Base-by-base conservation (phyloP, 2,797 vertebrate genomes). In the Enteromius radiatus region DNA sequence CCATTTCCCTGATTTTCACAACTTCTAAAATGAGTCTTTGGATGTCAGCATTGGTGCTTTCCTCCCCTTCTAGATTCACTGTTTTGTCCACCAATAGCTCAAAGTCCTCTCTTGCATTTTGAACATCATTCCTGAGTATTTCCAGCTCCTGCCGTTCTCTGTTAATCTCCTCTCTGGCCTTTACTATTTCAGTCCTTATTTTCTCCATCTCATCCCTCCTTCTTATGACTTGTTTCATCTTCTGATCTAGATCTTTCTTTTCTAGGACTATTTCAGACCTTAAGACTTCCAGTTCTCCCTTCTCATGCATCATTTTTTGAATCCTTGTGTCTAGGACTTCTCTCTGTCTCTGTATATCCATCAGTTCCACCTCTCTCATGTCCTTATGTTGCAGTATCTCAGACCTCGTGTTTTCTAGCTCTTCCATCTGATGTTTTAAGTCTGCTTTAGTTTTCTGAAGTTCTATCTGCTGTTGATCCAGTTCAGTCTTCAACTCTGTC, bases 1-100 rank as follows among this genome's bases (percentile, higher is more conserved):
- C 65, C 79, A 85, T 77, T 28, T 85, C 79, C 12, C 36, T 81
- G 21, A 84, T 84, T 77, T 75, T 76, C 33, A 81, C 78, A 19
- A 84, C 65, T 56, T 84, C 78, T 77, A 84, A 54, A 45, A 81
- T 81, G 23, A 84, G 14, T 45, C 73, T 81, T 63, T 84, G 65
- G 28, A 84, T 77, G 19, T 81, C 52, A 70, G 67, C 19, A 15
- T 61, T 81, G 28, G 73, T 54, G 19, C 49, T 61, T 54, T 61
- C 43, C 3, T 71, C 54, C 71, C 77, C 64, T 61, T 84, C 43
- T 64, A 81, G 41, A 81, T 23, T 21, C 8, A 23, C 47, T 12
- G 74, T 69, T 61, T 41, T 61, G 33, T 84, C 65, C 31, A 81
- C 17, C 47, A 84, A 33, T 15, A 71, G 73, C 56, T 71, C 26